Conservation (phyloP, 1,140 invertebrate species). For the Ridgeia piscesae region DNA sequence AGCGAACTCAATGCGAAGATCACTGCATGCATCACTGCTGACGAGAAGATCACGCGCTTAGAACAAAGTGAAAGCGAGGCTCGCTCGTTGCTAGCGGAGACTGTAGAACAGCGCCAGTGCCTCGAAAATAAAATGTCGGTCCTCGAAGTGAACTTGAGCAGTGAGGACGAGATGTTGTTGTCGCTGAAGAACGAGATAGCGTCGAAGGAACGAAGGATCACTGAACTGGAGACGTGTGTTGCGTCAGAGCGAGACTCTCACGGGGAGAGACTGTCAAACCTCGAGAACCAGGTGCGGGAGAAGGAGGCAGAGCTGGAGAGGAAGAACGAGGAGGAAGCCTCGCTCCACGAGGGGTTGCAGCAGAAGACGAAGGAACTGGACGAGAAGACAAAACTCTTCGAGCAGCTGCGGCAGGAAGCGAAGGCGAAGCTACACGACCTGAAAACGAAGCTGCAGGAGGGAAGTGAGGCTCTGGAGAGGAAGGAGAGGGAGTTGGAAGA, state of each 20-base stretch:
- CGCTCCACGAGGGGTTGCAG: not conserved
- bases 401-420: constrained; percentile 2
- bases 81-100: not conserved
- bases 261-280: not conserved
- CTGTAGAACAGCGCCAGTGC: not conserved
- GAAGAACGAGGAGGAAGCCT: not conserved
- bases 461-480: not conserved
- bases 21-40: not conserved
- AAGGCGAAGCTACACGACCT: constrained; percentile 1
- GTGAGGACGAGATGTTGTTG: constrained; percentile 14
- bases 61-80: not conserved
- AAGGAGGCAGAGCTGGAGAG: constrained; percentile 13
- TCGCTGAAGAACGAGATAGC: not conserved
- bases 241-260: not conserved
- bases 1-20: not conserved
- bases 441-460: constrained; percentile 14
- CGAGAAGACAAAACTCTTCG: not conserved
- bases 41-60: not conserved
- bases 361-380: not conserved
- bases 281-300: constrained; percentile 2
- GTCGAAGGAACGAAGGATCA: not conserved
- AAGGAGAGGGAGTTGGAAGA: not conserved
- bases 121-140: not conserved
- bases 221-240: not conserved
- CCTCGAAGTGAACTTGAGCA: not conserved